Conservation (phyloP, 2,888 invertebrate species). For the Bibio marci region DNA sequence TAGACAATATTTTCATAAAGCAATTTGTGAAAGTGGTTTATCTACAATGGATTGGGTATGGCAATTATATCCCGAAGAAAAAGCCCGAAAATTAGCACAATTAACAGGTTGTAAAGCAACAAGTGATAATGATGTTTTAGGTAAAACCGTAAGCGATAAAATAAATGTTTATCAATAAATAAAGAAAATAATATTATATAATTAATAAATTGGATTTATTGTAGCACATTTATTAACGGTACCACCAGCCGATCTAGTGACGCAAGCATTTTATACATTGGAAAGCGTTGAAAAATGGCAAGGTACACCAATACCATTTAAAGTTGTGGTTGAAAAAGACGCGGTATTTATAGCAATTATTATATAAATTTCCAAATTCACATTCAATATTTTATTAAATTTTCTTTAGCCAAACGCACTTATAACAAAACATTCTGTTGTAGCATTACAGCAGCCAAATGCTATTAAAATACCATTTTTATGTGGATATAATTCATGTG, state of each 20-base stretch:
- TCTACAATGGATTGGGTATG: constrained; percentile 23
- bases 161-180: too few relatives aligned
- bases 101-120: constrained; percentile 14
- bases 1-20: constrained; percentile 21
- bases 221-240: too few relatives aligned
- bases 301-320: constrained; percentile 19
- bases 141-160: too few relatives aligned
- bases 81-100: constrained; percentile 18
- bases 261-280: constrained; percentile 13
- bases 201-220: too few relatives aligned
- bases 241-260: constrained; percentile 13
- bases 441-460: constrained; percentile 27
- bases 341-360: constrained; percentile 9
- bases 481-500: constrained; percentile 36
- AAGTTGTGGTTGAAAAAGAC: constrained; percentile 20
- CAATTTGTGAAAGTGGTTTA: constrained; percentile 24
- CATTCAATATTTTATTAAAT: too few relatives aligned
- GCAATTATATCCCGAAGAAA: constrained; percentile 15
- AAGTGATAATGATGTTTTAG: constrained; percentile 9
- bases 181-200: too few relatives aligned
- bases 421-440: constrained; percentile 23
- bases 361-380: too few relatives aligned
- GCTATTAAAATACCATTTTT: constrained; percentile 33
- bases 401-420: constrained; percentile 13
- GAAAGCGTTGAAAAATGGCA: constrained; percentile 20